These are phyloP conservation scores for Porites divaricata DNA, from an alignment of 92 coral and sea anemone species.

Conservation along the genomic window DNA sequence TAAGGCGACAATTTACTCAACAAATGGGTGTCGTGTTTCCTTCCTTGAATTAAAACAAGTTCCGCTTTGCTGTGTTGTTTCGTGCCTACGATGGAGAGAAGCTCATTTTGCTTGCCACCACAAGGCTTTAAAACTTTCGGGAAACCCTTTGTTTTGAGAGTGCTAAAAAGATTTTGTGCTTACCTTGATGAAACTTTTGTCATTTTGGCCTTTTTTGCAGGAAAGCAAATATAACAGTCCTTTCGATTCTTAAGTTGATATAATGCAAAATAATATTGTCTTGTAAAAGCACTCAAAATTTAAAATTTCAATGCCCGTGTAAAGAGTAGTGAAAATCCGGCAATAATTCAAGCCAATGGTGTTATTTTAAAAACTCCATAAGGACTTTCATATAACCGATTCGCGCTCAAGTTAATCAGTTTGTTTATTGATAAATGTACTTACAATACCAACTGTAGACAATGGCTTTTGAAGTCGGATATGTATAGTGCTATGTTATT, in stretches of 20 bases:
- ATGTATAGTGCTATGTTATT: not conserved
- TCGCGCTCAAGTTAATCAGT: conserved; percentile 9
- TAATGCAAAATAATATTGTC: not conserved
- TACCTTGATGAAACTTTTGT: not conserved
- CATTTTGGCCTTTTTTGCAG: not conserved
- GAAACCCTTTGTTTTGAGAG: not conserved
- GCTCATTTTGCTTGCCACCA: not conserved
- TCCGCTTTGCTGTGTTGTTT: conserved; percentile 16
- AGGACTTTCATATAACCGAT: not conserved
- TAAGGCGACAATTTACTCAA: conserved; percentile 43
- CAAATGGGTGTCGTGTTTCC: conserved; percentile 16
- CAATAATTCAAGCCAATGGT: not conserved
- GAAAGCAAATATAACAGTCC: not conserved
- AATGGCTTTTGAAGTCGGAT: not conserved
- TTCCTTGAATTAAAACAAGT: not conserved
- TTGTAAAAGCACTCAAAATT: not conserved
- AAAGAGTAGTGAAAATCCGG: not conserved
- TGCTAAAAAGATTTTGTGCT: not conserved
- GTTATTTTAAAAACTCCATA: not conserved
- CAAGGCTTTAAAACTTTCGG: not conserved
- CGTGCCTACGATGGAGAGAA: not conserved
- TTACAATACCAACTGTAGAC: conserved; percentile 1
- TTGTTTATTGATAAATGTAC: conserved; percentile 9
- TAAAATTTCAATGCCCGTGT: not conserved
- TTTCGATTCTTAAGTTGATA: too few relatives aligned